Base-by-base conservation (phyloP, 2,113 vertebrate genomes). In the Pontoporia blainvillei region DNA sequence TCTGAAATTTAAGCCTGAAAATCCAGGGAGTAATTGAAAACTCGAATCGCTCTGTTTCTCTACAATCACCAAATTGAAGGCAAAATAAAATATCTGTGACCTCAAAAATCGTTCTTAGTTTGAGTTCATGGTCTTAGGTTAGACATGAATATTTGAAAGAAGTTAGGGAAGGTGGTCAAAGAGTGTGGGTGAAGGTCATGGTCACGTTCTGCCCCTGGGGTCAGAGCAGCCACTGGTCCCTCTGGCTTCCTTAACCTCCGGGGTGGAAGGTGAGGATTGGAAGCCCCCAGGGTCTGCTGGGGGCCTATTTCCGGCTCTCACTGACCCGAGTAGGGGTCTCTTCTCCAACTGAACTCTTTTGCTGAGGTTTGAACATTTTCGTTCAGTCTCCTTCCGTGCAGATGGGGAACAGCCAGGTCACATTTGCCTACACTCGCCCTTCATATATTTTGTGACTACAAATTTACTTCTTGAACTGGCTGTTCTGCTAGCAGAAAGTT, bases 321-420 rank as follows among this genome's bases (percentile, higher is more conserved):
- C 4, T 20, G 7, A 15, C 27, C n/a, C 1, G 6, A 5, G 18
- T 2, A 0, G 0, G 3, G 27, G 34, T 9, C 11, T 29, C 17
- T 31, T n/a, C 23, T 2, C 0, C 34, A 29, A 6, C 46, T 46
- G 25, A 23, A 25, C 12, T 61, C 17, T 59, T 31, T 20, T 15
- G 15, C 31, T 46, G 8, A 6, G 10, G 8, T 6, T 13, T 49
- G 46, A 20, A 5, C 34, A 18, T 49, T 14, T 54, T 9, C 49
- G 18, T 21, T 76, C 21, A 7, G 17, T 41, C 2, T 25, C 59
- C 39, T 36, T 36, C 46, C 25, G n/a, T 29, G 34, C 39, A 31
- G 29, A 13, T 17, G 64, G n/a, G 27, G 44, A 17, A 17, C 46
- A 44, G 39, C 14, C 7, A 20, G 71, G 46, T 31, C 18, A 2